Percentiles rank a stretch among this genome's conserved stretches.
phyloP scores from a whole-genome alignment of 2,888 invertebrate genomes.

The Balanococcus diminutus region DNA sequence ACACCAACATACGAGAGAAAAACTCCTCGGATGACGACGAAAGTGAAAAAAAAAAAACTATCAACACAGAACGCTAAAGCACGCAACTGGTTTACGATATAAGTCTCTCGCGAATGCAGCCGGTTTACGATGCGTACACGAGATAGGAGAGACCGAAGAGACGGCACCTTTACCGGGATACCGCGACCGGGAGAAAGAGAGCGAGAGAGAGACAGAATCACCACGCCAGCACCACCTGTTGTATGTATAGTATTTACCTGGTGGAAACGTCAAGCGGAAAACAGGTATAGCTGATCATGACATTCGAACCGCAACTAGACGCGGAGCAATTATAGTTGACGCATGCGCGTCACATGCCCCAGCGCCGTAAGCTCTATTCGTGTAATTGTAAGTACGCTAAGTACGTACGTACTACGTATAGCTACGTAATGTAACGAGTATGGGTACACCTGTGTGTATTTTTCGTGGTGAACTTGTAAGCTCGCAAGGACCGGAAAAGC shows the following conservation, averaged over 20 bases:
- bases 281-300: conserved; percentile 41
- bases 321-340: conserved; percentile 3
- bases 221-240: conserved; percentile 27
- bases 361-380: background rate
- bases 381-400: background rate
- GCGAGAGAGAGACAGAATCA: background rate
- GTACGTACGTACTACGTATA: background rate
- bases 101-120: conserved; percentile 28
- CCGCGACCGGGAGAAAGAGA: background rate
- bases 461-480: background rate
- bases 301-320: conserved; percentile 39
- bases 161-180: conserved; percentile 8
- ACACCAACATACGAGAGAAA: background rate
- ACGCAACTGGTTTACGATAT: background rate
- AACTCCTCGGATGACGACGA: background rate
- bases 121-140: background rate
- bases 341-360: background rate
- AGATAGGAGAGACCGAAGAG: background rate
- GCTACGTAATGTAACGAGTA: background rate
- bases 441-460: background rate
- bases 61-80: background rate
- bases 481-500: background rate
- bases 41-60: background rate
- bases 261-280: conserved; percentile 38
- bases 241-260: conserved; percentile 31